Percentiles rank a stretch among this genome's conserved stretches.
Conservation (phyloP, 2,888 invertebrate species). For the Axea sp. region DNA sequence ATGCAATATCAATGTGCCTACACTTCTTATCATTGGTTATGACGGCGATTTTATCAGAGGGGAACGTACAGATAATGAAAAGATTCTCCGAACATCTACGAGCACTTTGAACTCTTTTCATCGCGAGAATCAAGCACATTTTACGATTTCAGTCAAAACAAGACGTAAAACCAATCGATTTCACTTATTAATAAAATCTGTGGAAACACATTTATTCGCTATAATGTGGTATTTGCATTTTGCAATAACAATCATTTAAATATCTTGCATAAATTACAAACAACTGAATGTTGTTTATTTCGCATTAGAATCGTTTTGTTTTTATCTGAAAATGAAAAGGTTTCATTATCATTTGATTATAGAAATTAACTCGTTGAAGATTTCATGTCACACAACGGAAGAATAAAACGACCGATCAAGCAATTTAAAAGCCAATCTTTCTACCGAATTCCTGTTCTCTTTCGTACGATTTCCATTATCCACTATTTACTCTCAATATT, state of each 20-base stretch:
- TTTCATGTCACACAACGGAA: constrained; percentile 5
- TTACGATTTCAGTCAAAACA: constrained; percentile 12
- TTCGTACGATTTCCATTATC: constrained; percentile 35
- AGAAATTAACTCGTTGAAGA: neutral
- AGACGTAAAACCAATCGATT: too few relatives aligned
- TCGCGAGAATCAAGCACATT: neutral
- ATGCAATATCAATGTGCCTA: constrained; percentile 50
- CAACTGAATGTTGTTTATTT: too few relatives aligned
- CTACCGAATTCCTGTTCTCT: constrained; percentile 28
- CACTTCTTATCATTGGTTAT: constrained; percentile 30
- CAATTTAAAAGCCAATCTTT: constrained; percentile 20
- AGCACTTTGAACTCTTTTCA: constrained; percentile 34
- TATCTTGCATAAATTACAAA: too few relatives aligned
- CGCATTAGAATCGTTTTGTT: too few relatives aligned
- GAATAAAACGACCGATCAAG: constrained; percentile 1
- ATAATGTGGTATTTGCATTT: too few relatives aligned
- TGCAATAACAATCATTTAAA: too few relatives aligned
- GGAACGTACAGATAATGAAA: constrained; percentile 39
- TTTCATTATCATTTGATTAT: too few relatives aligned
- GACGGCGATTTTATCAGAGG: constrained; percentile 53
- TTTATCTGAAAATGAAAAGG: too few relatives aligned
- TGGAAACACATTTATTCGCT: too few relatives aligned
- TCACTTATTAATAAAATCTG: too few relatives aligned
- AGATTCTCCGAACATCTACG: constrained; percentile 29
- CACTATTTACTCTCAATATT: constrained; percentile 42